phyloP scores from a whole-genome alignment of 2,797 vertebrate genomes.

The Gymnothorax reevesii region DNA sequence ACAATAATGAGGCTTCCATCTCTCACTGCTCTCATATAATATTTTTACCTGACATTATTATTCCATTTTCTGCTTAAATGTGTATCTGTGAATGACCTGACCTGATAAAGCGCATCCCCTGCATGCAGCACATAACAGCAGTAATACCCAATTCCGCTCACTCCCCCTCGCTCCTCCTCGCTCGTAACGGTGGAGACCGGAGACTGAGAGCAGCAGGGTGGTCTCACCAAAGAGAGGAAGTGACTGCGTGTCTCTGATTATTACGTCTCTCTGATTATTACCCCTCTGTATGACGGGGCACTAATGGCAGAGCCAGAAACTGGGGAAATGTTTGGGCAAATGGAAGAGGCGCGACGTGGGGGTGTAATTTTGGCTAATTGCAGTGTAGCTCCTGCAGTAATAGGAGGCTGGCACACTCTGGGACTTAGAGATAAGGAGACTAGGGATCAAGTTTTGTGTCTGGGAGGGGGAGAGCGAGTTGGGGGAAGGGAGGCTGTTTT shows the following conservation, averaged over 20 bases:
- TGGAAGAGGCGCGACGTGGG: slow-evolving; percentile 2
- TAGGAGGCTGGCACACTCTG: slow-evolving; percentile 20
- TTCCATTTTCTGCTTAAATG: background rate
- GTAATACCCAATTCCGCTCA: background rate
- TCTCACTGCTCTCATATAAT: background rate
- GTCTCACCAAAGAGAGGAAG: slow-evolving; percentile 17
- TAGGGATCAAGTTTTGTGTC: slow-evolving; percentile 6
- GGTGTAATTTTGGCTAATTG: slow-evolving; percentile 29
- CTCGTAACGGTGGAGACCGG: background rate
- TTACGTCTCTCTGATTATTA: slow-evolving; percentile 18
- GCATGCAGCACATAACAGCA: background rate
- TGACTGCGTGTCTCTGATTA: slow-evolving; percentile 16
- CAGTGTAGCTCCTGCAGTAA: slow-evolving; percentile 26
- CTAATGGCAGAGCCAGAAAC: slow-evolving; percentile 7
- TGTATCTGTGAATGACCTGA: background rate
- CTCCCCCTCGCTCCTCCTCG: background rate
- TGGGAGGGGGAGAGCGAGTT: background rate
- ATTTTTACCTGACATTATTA: background rate
- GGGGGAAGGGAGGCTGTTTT: background rate
- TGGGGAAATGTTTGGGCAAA: slow-evolving; percentile 19
- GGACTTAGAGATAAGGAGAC: slow-evolving; percentile 18
- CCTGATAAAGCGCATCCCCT: background rate
- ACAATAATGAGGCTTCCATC: background rate
- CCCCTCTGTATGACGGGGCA: slow-evolving; percentile 13
- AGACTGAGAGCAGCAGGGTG: background rate